Percentiles rank a stretch among this genome's conserved stretches.
Evolutionary conservation across 2,113 vertebrate genomes (phyloP).

Genomic region (Phycodurus eques): DNA sequence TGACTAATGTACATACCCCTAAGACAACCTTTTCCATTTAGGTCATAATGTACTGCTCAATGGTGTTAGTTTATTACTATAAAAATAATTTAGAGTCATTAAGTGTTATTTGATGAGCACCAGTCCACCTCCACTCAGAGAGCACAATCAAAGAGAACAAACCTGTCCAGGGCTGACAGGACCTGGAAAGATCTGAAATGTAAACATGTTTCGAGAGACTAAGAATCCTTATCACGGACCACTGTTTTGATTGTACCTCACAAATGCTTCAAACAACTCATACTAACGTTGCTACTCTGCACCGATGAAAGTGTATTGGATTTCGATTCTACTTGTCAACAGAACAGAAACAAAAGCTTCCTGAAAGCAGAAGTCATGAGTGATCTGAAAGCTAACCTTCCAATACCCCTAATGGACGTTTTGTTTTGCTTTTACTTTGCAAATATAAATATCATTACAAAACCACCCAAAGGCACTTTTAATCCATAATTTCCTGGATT

Average conservation of each 20-base stretch:
- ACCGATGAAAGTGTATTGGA: not conserved
- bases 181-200: conserved; percentile 30
- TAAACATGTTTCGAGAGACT: conserved; percentile 35
- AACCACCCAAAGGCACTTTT: conserved; percentile 57
- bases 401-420: not conserved
- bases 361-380: not conserved
- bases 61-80: conserved; percentile 5
- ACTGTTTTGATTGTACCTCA: conserved; percentile 27
- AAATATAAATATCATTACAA: conserved; percentile 8
- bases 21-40: not conserved
- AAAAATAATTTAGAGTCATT: conserved; percentile 48
- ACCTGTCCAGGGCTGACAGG: conserved; percentile 5
- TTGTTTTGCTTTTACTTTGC: not conserved
- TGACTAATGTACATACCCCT: not conserved
- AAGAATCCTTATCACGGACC: conserved; percentile 11
- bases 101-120: conserved; percentile 26
- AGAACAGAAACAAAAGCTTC: not conserved
- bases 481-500: conserved; percentile 12
- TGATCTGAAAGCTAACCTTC: not conserved
- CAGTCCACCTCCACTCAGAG: conserved; percentile 29
- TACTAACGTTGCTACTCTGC: not conserved
- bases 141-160: conserved; percentile 33
- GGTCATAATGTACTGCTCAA: not conserved
- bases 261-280: not conserved
- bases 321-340: not conserved